phyloP scores from a whole-genome alignment of 2,888 invertebrate species.

The Acleris literana region DNA sequence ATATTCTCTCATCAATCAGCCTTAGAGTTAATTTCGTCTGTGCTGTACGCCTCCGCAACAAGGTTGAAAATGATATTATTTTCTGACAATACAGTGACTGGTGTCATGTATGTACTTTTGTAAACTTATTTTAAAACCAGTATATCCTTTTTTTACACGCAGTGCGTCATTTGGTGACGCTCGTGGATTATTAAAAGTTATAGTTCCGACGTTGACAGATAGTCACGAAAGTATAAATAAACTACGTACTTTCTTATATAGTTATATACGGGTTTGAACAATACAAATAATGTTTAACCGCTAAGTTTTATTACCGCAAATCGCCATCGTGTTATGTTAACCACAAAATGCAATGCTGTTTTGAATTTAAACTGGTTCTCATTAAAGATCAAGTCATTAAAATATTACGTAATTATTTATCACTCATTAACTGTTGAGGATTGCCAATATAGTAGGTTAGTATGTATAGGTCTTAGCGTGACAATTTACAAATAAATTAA shows the following conservation, averaged over 20 bases:
- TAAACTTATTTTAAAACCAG: slow-evolving; percentile 19
- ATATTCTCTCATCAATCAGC: slow-evolving; percentile 13
- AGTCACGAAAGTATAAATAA: slow-evolving; percentile 23
- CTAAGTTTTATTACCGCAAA: background rate
- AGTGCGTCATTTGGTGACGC: slow-evolving; percentile 35
- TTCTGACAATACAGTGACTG: slow-evolving; percentile 14
- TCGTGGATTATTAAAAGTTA: slow-evolving; percentile 28
- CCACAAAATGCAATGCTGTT: slow-evolving; percentile 5
- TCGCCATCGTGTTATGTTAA: background rate
- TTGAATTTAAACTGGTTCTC: background rate
- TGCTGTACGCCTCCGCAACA: background rate
- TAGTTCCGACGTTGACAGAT: slow-evolving; percentile 28
- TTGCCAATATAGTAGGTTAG: too few species aligned
- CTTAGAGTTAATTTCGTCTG: background rate
- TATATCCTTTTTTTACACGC: slow-evolving; percentile 27
- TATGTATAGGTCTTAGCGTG: too few species aligned
- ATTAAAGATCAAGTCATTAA: background rate
- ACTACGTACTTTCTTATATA: background rate
- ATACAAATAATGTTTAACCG: too few species aligned
- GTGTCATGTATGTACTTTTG: slow-evolving; percentile 6
- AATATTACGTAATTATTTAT: too few species aligned
- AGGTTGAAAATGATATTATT: slow-evolving; percentile 5
- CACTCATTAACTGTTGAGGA: too few species aligned
- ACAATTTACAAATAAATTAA: too few species aligned
- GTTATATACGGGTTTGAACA: too few species aligned